Base-by-base conservation (phyloP, 2,797 vertebrate genomes). In the Takifugu ocellatus region DNA sequence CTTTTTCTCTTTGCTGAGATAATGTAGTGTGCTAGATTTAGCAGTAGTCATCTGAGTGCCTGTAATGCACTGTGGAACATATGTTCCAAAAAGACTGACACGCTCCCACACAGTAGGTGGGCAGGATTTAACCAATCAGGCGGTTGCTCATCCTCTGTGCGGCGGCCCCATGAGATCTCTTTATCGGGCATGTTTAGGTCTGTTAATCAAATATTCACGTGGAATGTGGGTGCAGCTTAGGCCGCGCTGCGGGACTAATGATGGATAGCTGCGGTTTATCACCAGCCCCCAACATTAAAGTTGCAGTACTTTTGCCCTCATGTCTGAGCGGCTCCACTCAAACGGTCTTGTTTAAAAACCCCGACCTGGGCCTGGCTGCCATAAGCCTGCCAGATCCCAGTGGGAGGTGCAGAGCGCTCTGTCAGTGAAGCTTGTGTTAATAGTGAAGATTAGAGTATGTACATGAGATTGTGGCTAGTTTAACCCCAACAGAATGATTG, bases 151-250 rank as follows among this genome's bases (percentile, higher is more conserved):
- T 85, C 81, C 82, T 81, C 66, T 8, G n/a, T 76, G 47, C 61
- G 63, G 75, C 71, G 24, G 66, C 64, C 68, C 72, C 54, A 68
- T 75, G 74, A 81, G 68, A 89, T 82, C 82, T 72, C 73, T 85
- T 83, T 79, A 87, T 87, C 83, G 55, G 75, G 56, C 84, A 77
- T 80, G 82, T 87, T 89, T 86, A 78, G 77, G 86, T 78, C 85
- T 49, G 73, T 88, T 88, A 90, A 90, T 88, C 87, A 86, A 89
- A 86, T 85, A 86, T 89, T 90, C 87, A 87, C 84, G 79, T 72
- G 1, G 61, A 77, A 81, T 49, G 81, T 76, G 87, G 84, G 85
- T 77, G 86, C 72, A 78, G 79, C 72, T 86, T 79, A 85, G 74
- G 58, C 68, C 61, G 58, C 66, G 56, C 74, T 72, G 77, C 72